Evolutionary conservation across 2,797 vertebrate genomes (phyloP).

Genomic region (Etheostoma perlongum): DNA sequence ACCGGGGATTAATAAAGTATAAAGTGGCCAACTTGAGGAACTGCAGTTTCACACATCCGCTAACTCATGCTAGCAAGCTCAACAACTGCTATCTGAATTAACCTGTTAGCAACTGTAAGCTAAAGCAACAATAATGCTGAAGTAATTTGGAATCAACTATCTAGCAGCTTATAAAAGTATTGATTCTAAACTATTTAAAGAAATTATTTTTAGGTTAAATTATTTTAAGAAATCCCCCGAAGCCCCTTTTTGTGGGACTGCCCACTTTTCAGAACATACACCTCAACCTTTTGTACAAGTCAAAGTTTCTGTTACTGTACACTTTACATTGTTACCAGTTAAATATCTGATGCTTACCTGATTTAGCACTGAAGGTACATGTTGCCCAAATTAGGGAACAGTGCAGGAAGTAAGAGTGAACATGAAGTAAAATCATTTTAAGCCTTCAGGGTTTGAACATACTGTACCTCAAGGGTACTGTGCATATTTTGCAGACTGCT

Average conservation of each 20-base stretch:
- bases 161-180: neutral
- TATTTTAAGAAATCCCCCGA: neutral
- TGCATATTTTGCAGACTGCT: constrained; percentile 15
- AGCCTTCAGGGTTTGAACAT: constrained; percentile 9
- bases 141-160: neutral
- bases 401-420: constrained; percentile 9
- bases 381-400: constrained; percentile 8
- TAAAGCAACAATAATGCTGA: neutral
- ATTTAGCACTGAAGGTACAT: constrained; percentile 4
- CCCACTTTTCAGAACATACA: neutral
- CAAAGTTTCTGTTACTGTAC: constrained; percentile 2
- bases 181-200: neutral
- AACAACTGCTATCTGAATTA: neutral
- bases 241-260: neutral
- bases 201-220: neutral
- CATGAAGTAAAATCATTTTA: constrained; percentile 11
- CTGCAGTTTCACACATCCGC: neutral
- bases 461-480: constrained; percentile 11
- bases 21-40: no score
- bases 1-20: no score
- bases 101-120: neutral
- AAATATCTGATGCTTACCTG: neutral
- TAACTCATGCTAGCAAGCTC: neutral
- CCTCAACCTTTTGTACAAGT: no score
- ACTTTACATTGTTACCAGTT: neutral